Base-by-base conservation (phyloP, 37 sponge, comb jelly and placozoan genomes). In the Ianthella basta region DNA sequence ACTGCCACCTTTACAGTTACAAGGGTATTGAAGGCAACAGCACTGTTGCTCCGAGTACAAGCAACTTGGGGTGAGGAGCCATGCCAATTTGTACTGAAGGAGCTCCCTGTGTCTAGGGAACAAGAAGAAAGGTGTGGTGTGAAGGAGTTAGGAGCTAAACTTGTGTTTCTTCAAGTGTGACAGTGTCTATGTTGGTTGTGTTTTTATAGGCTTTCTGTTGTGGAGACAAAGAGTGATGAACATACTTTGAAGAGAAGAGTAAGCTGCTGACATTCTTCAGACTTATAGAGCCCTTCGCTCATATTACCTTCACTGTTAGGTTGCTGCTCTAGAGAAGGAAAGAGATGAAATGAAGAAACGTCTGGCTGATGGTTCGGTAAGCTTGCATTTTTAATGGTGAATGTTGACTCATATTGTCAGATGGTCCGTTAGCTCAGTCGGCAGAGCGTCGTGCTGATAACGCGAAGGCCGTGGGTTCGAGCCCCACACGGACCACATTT, bases 391-490 rank as follows among this genome's bases (percentile, higher is more conserved):
- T 10, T 10, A 44, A 44, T 44, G 8, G 6, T 44, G 50, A 44
- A 44, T 10, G 50, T 44, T 44, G 6, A 61, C 2, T 14, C 10
- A 4, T 61, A 10, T 61, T 10, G 50, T 44, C 3, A 10, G 50
- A 16, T 13, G 78, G 78, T 75, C 78, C 78, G 78, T 75, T 75
- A 75, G 78, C 78, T 75, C 78, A 75, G 78, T 75, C 78, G 78
- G 78, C 39, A 75, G 78, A 75, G 78, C 78, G 78, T 75, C 78
- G 78, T 75, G 78, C 78, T 75, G 78, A 75, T 75, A 75, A 75
- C 78, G 78, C 78, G 78, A 75, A 75, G 78, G 78, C 25, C 78
- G 78, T 75, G 78, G 40, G 78, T 75, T 75, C 78, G 78, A 75
- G 78, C 37, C 78, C 39, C 78, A 75, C 78, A 75, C 78, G 78